These are phyloP conservation scores for Phaethon lepturus DNA, from an alignment of 2,113 vertebrate species.

Conservation along the genomic window DNA sequence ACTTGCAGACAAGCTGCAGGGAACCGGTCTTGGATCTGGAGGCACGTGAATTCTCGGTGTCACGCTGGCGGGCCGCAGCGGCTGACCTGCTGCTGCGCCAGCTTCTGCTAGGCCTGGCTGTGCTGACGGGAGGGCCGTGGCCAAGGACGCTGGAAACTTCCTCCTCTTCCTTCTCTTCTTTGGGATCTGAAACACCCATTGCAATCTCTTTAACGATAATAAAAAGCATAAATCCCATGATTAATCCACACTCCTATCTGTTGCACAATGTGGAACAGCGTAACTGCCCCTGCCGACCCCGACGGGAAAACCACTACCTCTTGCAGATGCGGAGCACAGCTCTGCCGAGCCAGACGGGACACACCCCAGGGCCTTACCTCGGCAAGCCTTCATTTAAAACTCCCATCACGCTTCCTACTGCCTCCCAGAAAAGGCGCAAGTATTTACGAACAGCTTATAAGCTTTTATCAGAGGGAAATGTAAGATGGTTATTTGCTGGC, in stretches of 20 bases:
- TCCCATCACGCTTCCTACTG: not conserved
- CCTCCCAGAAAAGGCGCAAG: not conserved
- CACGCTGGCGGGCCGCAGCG: conserved; percentile 61
- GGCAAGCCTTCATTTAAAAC: not conserved
- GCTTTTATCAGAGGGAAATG: no score
- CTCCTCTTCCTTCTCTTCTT: conserved; percentile 79
- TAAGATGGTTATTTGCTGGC: not conserved
- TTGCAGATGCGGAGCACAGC: fast-evolving
- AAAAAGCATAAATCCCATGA: not conserved
- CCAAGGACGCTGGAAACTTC: conserved; percentile 43
- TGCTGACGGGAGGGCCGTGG: conserved; percentile 31
- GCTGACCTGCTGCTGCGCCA: conserved; percentile 78
- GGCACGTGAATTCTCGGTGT: conserved; percentile 74
- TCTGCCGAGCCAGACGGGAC: not conserved
- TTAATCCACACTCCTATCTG: not conserved
- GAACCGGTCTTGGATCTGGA: conserved; percentile 72
- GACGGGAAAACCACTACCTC: fast-evolving
- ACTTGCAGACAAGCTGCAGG: conserved; percentile 87
- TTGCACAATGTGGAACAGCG: fast-evolving
- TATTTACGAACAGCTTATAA: not conserved
- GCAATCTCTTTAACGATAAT: not conserved
- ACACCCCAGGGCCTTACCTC: not conserved
- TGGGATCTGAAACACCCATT: conserved; percentile 72
- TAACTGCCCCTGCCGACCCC: not conserved
- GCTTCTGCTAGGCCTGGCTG: conserved; percentile 61